Evolutionary conservation across 2,113 vertebrate genomes (phyloP), one percentile per base, ranked within the genome.

Genomic region (Todiramphus saurophagus): DNA sequence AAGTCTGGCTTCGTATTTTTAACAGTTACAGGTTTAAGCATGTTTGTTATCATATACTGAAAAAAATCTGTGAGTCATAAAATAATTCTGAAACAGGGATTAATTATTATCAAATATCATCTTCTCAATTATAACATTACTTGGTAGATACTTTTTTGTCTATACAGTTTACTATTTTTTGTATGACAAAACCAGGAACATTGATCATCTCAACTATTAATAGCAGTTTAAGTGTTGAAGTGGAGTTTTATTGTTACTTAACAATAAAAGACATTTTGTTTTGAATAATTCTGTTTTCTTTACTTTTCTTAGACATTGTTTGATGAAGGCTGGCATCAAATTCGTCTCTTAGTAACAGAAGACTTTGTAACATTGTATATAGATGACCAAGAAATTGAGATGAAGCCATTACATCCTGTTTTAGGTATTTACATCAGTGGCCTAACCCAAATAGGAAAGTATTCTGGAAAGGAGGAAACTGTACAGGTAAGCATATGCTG

Each of bases 291-390:
- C 27, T 44, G 24, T 75, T 67, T 79, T 92, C 87, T 79, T 83
- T 5, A 1, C 83, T 94, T 93, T 82, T 92, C 13, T 55, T 93
- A 99, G 97, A 98, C 86, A 43, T 95, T 99, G 59, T 99, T 99
- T 98, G 99, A 99, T 98, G 99, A 99, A 98, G 97, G 92, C 72
- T 99, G 99, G 99, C 99, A 99, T 97, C 99, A 99, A 63, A 96
- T 99, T 69, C 98, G 99, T 55, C 98, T 99, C 84, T 96, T 99
- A 94, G 99, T 99, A 95, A 99, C 99, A 17, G 99, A 99, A 93
- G 98, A 98, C 48, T 99, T 98, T 89, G 98, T 99, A 43, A 99
- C 99, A 37, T 98, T 99, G 39, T 99, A 99, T 91, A 98, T 99
- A 24, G 99, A 99, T 96, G 98, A 98, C 91, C 97, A 99, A 97